Evolutionary conservation across 2,797 vertebrate genomes (phyloP).

Genomic region (Botia almorhae): DNA sequence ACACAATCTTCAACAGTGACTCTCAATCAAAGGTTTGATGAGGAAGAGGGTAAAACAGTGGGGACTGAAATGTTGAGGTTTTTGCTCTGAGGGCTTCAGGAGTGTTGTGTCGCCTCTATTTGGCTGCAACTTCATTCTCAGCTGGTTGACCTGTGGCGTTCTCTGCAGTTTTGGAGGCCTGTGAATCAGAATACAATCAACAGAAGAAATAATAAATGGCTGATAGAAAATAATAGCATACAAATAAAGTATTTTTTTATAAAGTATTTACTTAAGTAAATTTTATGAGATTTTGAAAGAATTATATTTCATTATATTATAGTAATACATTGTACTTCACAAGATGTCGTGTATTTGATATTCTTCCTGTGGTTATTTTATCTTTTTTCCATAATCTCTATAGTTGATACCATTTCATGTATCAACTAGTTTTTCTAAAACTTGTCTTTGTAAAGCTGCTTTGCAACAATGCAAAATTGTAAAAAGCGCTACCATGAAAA

Average conservation of each 20-base stretch:
- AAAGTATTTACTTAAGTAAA: no score
- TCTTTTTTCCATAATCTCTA: no score
- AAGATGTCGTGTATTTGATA: no score
- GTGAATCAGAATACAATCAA: constrained; percentile 18
- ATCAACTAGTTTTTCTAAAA: no score
- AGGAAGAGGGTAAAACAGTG: constrained; percentile 37
- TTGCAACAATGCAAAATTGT: no score
- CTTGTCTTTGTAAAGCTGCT: no score
- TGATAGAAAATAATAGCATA: not conserved
- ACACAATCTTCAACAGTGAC: constrained; percentile 33
- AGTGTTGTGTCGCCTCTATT: constrained; percentile 39
- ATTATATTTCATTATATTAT: no score
- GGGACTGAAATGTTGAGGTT: constrained; percentile 41
- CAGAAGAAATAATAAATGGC: not conserved
- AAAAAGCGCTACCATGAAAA: no score
- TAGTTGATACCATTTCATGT: no score
- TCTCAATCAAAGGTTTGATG: constrained; percentile 36
- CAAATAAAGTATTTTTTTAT: not conserved
- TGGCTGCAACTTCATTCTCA: constrained; percentile 74
- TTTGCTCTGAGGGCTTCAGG: constrained; percentile 24
- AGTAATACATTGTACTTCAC: no score
- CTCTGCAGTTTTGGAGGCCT: constrained; percentile 96
- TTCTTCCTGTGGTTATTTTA: no score
- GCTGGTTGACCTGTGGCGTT: constrained; percentile 87
- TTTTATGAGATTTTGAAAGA: no score